These are phyloP conservation scores for Ceratina australensis DNA, from an alignment of 1,140 invertebrate species.

Conservation along the genomic window DNA sequence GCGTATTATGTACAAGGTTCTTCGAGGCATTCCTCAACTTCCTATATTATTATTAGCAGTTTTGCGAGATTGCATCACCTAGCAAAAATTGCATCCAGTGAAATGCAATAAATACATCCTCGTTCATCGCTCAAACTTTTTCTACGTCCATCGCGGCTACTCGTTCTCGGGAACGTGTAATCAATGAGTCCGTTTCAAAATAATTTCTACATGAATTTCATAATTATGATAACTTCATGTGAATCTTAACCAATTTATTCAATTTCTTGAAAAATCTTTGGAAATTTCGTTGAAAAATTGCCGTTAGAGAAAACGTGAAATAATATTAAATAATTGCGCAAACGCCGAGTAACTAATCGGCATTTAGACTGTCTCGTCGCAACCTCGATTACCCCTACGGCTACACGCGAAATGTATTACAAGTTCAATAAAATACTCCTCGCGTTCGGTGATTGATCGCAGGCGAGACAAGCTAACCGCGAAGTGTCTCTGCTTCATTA, in stretches of 20 bases:
- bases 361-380: background rate
- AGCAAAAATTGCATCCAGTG: background rate
- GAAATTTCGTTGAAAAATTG: too few species aligned
- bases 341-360: background rate
- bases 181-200: background rate
- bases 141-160: background rate
- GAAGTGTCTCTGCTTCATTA: slow-evolving; percentile 23
- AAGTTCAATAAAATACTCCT: background rate
- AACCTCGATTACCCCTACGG: background rate
- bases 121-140: background rate
- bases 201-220: background rate
- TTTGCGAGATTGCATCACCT: slow-evolving; percentile 16
- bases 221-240: too few species aligned
- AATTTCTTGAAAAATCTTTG: too few species aligned
- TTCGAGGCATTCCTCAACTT: slow-evolving; percentile 11
- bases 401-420: background rate
- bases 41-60: slow-evolving; percentile 27
- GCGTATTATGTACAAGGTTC: slow-evolving; percentile 5
- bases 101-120: slow-evolving; percentile 18
- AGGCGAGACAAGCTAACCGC: background rate
- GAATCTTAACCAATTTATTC: too few species aligned
- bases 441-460: background rate
- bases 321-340: background rate
- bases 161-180: background rate
- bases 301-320: background rate